Base-by-base conservation (phyloP, 64 coral and sea anemone genomes). In the Stylophora pistillata region DNA sequence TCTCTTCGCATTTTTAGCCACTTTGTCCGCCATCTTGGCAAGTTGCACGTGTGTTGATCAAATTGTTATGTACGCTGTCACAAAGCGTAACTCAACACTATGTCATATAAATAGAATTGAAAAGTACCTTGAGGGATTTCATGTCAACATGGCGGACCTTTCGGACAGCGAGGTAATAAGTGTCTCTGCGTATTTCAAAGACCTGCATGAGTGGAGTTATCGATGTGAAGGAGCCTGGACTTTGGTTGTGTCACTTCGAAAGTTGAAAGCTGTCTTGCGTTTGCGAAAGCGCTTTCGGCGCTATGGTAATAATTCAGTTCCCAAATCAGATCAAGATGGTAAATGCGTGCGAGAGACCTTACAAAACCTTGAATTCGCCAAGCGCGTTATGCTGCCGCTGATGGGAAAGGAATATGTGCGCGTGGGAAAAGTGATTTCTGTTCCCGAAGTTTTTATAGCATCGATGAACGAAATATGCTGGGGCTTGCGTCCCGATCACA, bases 141-240 rank as follows among this genome's bases (percentile, higher is more conserved):
- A 68, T 68, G n/a, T 21, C 32, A 69, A 83, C 2, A 84, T 84
- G 80, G 80, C 60, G 52, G 47, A 32, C 41, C 18, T 25, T 23
- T 27, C 10, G 21, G 21, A 17, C 9, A n/a, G 3, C 17, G 61
- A n/a, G 9, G 18, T 3, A 64, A 7, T 20, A 82, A 52, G 21
- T 17, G 23, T 84, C 32, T 23, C 62, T 9, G 34, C 47, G 13
- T 84, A 82, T 21, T 54, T 69, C 16, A 26, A 37, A 9, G 41
- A 53, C 53, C 80, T 62, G 0, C 20, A 25, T 47, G 32, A 84
- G 58, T 97, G 95, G 95, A 74, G 18, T 74, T 97, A 97, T 73
- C 75, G 95, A 13, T 91, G 95, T 54, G 95, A 97, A 76, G 95
- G 95, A 70, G 58, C 83, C 20, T 91, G 88, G 62, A 97, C 95